Conservation (phyloP, 2,113 vertebrate genomes). For the Pluvialis apricaria region DNA sequence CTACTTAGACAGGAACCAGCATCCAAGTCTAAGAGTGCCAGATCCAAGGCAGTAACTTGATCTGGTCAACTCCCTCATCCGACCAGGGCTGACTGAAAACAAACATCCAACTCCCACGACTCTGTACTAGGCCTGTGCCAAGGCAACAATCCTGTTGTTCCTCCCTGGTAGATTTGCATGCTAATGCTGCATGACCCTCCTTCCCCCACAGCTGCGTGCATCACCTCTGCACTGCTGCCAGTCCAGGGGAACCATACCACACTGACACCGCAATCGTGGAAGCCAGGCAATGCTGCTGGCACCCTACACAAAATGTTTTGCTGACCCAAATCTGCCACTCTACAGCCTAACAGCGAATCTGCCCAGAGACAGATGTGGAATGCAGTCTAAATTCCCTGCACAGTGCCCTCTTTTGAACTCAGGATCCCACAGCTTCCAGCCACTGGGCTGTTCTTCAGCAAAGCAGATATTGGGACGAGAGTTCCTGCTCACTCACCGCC, state of each 20-base stretch:
- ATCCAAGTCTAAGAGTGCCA: neutral
- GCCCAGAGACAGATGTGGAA: neutral
- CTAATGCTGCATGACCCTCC: neutral
- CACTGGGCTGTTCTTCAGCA: neutral
- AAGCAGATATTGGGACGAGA: neutral
- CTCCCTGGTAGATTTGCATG: neutral
- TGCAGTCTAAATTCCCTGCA: neutral
- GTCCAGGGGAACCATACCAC: neutral
- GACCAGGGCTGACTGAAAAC: neutral
- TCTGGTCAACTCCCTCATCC: neutral
- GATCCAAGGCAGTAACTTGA: neutral
- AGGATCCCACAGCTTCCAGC: neutral
- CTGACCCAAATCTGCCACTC: neutral
- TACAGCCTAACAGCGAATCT: neutral
- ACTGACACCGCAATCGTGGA: accelerated
- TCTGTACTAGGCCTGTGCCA: neutral
- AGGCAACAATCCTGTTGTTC: neutral
- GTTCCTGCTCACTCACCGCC: neutral
- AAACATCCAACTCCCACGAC: neutral
- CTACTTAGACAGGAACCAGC: neutral
- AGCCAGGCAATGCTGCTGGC: neutral
- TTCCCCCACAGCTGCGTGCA: neutral
- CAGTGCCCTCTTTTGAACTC: neutral
- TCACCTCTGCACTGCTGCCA: neutral
- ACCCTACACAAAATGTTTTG: neutral